These are phyloP conservation scores for Aviceda subcristata DNA, from an alignment of 2,113 vertebrate genomes.

Conservation along the genomic window DNA sequence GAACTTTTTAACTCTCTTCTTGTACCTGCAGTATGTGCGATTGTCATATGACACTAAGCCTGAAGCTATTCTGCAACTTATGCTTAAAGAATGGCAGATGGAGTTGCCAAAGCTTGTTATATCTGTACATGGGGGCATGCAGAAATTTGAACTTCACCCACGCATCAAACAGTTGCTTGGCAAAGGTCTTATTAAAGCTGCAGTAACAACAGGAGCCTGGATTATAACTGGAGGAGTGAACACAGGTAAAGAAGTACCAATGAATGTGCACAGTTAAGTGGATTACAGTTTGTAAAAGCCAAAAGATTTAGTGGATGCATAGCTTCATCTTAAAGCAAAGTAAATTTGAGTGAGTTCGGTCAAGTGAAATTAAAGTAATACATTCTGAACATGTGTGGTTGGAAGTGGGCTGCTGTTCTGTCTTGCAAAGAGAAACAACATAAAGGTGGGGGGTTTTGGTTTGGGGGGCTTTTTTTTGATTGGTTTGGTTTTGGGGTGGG, in stretches of 20 bases:
- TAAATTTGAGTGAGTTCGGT: neutral
- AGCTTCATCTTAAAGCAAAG: neutral
- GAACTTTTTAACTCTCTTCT: neutral
- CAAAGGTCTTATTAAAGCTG: constrained; percentile 98
- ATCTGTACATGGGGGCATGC: constrained; percentile 96
- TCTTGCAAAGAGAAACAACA: neutral
- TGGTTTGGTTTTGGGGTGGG: neutral
- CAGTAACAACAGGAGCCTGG: constrained; percentile 98
- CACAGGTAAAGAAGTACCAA: constrained; percentile 77
- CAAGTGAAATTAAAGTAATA: neutral
- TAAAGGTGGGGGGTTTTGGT: no score
- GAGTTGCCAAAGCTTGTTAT: constrained; percentile 98
- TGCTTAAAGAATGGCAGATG: constrained; percentile 99
- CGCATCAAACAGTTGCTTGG: constrained; percentile 96
- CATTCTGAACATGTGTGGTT: neutral
- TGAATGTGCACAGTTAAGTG: neutral
- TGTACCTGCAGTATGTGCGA: constrained; percentile 84
- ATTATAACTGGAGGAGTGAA: constrained; percentile 98
- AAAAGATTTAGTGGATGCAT: neutral
- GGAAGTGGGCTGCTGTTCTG: neutral
- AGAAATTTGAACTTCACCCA: constrained; percentile 98
- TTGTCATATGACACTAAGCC: constrained; percentile 92
- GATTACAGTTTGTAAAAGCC: neutral
- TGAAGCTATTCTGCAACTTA: constrained; percentile 91
- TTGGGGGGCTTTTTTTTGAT: neutral